Percentiles rank a stretch among this genome's conserved stretches.
Conservation (phyloP, 2,797 vertebrate species). For the Prionace glauca region DNA sequence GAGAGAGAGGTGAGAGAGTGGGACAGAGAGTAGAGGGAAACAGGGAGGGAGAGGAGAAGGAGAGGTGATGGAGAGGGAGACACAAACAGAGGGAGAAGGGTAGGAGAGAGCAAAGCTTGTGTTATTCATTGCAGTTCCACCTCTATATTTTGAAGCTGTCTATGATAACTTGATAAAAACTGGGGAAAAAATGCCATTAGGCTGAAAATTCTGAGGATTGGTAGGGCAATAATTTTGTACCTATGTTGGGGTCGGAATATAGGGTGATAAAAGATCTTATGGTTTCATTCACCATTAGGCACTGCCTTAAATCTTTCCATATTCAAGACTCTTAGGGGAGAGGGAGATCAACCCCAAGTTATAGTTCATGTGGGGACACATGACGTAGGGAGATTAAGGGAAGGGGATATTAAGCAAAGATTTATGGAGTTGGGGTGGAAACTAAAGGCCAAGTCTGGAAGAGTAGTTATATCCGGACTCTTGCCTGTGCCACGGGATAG, state of each 20-base stretch:
- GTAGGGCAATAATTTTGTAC: not conserved
- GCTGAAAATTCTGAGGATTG: not conserved
- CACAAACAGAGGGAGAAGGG: not conserved
- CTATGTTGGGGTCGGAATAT: not conserved
- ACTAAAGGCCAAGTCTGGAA: no score
- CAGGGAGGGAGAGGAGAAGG: not conserved
- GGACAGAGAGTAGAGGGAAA: not conserved
- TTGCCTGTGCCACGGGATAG: no score
- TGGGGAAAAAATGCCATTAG: not conserved
- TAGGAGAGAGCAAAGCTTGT: not conserved
- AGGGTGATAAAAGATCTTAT: not conserved
- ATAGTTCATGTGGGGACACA: no score
- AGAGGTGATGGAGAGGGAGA: not conserved
- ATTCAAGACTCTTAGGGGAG: no score
- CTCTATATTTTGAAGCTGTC: not conserved
- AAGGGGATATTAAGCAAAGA: no score
- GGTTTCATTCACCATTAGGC: not conserved
- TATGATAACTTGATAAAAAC: not conserved
- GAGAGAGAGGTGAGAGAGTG: not conserved
- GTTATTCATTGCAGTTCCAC: not conserved
- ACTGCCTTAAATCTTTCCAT: not conserved
- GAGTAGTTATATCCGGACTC: no score
- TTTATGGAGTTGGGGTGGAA: no score
- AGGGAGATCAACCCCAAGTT: no score
- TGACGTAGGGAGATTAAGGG: no score